Base-by-base conservation (phyloP, 2,113 vertebrate genomes). In the Muscicapa adusta region DNA sequence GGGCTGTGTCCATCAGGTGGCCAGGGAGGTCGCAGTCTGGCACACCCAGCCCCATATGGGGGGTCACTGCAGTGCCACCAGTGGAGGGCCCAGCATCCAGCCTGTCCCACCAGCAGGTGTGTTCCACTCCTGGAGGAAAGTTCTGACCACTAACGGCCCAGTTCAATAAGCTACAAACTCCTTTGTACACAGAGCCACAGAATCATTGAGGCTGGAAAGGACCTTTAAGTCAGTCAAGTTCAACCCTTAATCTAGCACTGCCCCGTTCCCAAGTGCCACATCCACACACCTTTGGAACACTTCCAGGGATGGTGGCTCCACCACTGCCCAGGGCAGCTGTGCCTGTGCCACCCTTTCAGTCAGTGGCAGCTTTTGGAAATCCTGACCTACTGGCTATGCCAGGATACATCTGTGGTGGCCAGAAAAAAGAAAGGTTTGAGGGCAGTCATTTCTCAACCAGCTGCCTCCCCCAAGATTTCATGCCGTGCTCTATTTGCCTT, bases 31-130 rank as follows among this genome's bases (percentile, higher is more conserved):
- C 38, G 42, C 60, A 3, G 3, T 13, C 47, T 56, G 51, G 20
- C 2, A 4, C 53, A 48, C 5, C 50, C 3, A 4, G 12, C 18
- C 43, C 33, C 8, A 2, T 4, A 4, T 3, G 2, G 4, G 40
- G 53, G 3, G 1, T 62, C 43, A 34, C 24, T 47, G 11, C 29
- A 60, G 66, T 28, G 53, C 36, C 53, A 42, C 14, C 2, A 3
- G 42, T 26, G 47, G 23, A 75, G 42, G 19, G 17, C 36, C 63
- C 62, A 79, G 58, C n/a, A 34, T 8, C 1, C 14, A 88, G 33
- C 29, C 26, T 42, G 25, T 50, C 43, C 62, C 19, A 3, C 18
- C 57, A 51, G 18, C 54, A 36, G 40, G 14, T 12, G 10, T 13
- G 14, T 50, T 68, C 5, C 0, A 12, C 29, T 67, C 36, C 43